Conservation (phyloP, 92 coral and sea anemone species). For the Porites cylindrica region DNA sequence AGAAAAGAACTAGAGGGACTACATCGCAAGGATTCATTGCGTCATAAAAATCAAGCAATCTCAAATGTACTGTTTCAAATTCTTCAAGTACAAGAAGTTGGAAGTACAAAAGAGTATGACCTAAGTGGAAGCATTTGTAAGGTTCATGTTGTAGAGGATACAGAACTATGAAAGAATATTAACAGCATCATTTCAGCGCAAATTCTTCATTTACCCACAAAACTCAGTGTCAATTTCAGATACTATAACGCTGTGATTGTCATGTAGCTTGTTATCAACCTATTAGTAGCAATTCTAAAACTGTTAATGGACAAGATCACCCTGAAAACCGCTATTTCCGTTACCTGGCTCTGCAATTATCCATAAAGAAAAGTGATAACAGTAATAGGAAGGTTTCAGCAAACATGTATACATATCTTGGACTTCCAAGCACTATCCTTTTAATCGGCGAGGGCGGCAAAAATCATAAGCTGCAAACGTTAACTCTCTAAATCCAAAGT, state of each 20-base stretch:
- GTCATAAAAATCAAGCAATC: constrained; percentile 37
- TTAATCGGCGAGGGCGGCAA: no score
- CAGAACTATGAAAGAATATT: constrained; percentile 15
- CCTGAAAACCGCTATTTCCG: no score
- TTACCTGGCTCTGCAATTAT: no score
- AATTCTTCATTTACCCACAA: not conserved
- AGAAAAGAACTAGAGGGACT: constrained; percentile 39
- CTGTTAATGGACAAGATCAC: not conserved
- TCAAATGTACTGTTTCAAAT: constrained; percentile 43
- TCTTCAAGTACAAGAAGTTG: constrained; percentile 56
- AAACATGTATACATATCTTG: no score
- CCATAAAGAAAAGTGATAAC: no score
- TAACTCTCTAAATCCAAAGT: no score
- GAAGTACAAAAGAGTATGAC: constrained; percentile 15
- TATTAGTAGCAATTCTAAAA: no score
- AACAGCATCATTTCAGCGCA: no score
- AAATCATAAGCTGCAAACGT: no score
- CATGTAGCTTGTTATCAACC: not conserved
- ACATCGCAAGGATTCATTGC: constrained; percentile 28
- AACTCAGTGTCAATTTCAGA: not conserved
- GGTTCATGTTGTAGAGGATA: constrained; percentile 42
- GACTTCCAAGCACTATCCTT: no score
- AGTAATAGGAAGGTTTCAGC: no score
- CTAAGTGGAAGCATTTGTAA: constrained; percentile 1
- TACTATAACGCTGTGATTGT: no score